Evolutionary conservation across 2,888 invertebrate genomes (phyloP).

Genomic region (Entomobrya proxima): DNA sequence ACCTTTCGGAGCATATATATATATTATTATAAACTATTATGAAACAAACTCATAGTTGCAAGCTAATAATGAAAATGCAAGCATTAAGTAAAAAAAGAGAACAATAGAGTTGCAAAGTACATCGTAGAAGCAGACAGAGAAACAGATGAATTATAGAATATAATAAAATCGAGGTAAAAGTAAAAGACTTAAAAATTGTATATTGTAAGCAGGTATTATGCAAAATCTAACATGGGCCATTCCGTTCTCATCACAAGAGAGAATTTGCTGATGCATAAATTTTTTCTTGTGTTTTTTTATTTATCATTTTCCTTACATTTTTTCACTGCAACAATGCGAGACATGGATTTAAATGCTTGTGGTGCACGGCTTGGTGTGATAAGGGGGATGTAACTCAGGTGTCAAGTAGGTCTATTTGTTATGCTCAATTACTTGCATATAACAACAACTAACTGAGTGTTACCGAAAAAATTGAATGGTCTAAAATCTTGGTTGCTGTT

Average conservation of each 20-base stretch:
- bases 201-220: no score
- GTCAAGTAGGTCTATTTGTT: constrained; percentile 64
- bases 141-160: no score
- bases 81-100: no score
- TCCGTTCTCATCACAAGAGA: no score
- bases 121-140: no score
- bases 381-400: constrained; percentile 64
- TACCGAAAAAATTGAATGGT: neutral
- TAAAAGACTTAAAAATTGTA: no score
- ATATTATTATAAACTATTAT: no score
- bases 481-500: constrained; percentile 30
- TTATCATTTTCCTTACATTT: constrained; percentile 13
- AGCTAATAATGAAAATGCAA: no score
- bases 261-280: neutral
- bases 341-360: constrained; percentile 22
- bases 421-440: constrained; percentile 64
- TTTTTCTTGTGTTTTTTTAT: neutral
- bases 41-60: no score
- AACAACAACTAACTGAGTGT: constrained; percentile 26
- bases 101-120: no score
- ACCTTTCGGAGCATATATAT: neutral
- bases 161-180: no score
- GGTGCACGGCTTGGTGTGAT: constrained; percentile 54
- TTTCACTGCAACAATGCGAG: neutral
- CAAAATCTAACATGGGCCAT: no score